Conservation (phyloP, 2,888 invertebrate species). For the Ectropis crepuscularia region DNA sequence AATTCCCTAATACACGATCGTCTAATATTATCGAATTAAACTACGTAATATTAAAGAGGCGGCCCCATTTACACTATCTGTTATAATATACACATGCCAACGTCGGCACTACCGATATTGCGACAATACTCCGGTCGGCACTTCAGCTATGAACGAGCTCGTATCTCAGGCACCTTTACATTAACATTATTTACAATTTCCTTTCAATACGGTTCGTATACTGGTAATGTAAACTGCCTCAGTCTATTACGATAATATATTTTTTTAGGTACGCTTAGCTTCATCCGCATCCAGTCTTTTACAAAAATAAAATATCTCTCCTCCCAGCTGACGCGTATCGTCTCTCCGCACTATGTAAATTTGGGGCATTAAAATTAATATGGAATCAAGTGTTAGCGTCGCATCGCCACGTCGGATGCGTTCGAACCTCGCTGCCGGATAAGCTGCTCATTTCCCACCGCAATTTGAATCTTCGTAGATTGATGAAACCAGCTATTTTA, state of each 20-base stretch:
- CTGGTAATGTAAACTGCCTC: conserved; percentile 40
- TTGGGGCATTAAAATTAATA: conserved; percentile 44
- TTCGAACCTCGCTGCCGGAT: conserved; percentile 6
- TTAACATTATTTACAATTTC: conserved; percentile 19
- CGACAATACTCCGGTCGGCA: conserved; percentile 20
- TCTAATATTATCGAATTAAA: conserved; percentile 63
- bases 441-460: conserved; percentile 7
- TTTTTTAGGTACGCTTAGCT: conserved; percentile 44
- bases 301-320: conserved; percentile 36
- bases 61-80: conserved; percentile 74
- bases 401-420: conserved; percentile 9
- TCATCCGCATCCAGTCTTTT: conserved; percentile 42
- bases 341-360: conserved; percentile 33
- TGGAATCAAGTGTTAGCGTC: conserved; percentile 38
- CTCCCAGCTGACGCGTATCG: conserved; percentile 27
- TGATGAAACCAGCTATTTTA: neutral
- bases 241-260: conserved; percentile 36
- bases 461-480: neutral
- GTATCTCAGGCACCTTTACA: conserved; percentile 36
- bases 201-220: conserved; percentile 14
- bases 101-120: conserved; percentile 22
- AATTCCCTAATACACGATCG: conserved; percentile 72
- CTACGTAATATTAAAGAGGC: conserved; percentile 75
- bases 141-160: conserved; percentile 26
- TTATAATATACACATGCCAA: conserved; percentile 30